Evolutionary conservation across 2,888 invertebrate genomes (phyloP).

Genomic region (Pelosia muscerda): DNA sequence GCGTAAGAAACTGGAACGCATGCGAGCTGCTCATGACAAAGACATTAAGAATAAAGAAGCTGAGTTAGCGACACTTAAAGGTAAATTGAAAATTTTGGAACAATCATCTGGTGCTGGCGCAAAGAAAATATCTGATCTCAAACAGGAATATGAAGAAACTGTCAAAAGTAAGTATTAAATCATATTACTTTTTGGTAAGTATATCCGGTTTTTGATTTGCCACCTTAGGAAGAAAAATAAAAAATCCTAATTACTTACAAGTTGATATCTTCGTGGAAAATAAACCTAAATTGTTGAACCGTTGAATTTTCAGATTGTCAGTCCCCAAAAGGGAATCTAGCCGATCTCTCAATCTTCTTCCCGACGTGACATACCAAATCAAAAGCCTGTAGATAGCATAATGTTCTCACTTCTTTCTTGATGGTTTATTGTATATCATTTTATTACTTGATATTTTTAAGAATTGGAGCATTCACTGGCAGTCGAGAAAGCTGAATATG

Average conservation of each 20-base stretch:
- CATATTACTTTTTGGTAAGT: too few species aligned
- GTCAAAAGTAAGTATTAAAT: constrained; percentile 88
- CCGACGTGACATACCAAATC: background rate
- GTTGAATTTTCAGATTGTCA: background rate
- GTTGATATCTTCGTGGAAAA: too few species aligned
- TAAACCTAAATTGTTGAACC: too few species aligned
- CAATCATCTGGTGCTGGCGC: constrained; percentile 87
- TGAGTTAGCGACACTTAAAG: constrained; percentile 91
- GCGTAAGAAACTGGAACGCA: constrained; percentile 89
- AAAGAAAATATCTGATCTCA: constrained; percentile 89
- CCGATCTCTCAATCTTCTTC: background rate
- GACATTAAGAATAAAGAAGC: constrained; percentile 92
- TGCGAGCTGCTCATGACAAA: constrained; percentile 90
- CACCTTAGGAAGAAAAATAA: background rate
- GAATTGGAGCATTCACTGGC: constrained; percentile 90
- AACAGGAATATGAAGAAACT: constrained; percentile 89
- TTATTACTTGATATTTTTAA: constrained; percentile 64
- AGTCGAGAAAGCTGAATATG: constrained; percentile 91
- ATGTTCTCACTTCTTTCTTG: background rate
- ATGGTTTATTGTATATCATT: constrained; percentile 22
- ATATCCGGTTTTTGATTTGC: background rate
- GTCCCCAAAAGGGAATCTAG: background rate
- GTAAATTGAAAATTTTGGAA: constrained; percentile 90
- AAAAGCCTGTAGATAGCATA: too few species aligned
- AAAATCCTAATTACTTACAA: too few species aligned